Base-by-base conservation (phyloP, 2,113 vertebrate species). In the Lonchura striata region DNA sequence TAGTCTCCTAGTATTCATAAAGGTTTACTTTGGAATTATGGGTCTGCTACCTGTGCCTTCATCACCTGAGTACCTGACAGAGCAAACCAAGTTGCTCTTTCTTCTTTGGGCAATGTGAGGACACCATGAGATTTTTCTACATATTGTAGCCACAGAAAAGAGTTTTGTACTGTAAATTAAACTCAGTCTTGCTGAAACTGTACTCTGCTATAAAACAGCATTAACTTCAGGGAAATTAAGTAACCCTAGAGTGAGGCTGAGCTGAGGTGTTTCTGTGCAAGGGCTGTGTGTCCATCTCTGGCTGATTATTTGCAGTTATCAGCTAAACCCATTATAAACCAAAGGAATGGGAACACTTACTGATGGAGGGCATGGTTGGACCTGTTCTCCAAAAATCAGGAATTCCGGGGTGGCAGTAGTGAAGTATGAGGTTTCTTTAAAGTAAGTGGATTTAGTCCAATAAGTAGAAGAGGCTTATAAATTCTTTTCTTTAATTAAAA, bases 1-100 rank as follows among this genome's bases (percentile, higher is more conserved):
- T 44, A 52, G 28, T 37, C 9, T 80, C 22, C 23, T 56, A 27
- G 5, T 11, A 53, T 35, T 82, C 15, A 37, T 56, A 31, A 50
- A 69, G 53, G 22, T 6, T 7, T 39, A 42, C 4, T 83, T n/a
- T 9, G 28, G 22, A 78, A 59, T 82, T 74, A 54, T 47, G 8
- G 41, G 33, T 53, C 53, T 1, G 1, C 15, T 44, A 13, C 2
- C 0, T 20, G 10, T 35, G 9, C 5, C 14, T 86, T 23, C 16
- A 35, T 49, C 24, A 41, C 50, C 28, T 16, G 39, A 76, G 49
- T 13, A 37, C 20, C 21, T 5, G 13, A 13, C 27, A 42, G 19
- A 72, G 53, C 7, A 49, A 25, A 35, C 9, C 7, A 39, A 39
- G 21, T 15, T 59, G 15, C 4, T 42, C 41, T 82, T 49, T 33